Conservation (phyloP, 2,888 invertebrate species). For the Eugnorisma glareosa region DNA sequence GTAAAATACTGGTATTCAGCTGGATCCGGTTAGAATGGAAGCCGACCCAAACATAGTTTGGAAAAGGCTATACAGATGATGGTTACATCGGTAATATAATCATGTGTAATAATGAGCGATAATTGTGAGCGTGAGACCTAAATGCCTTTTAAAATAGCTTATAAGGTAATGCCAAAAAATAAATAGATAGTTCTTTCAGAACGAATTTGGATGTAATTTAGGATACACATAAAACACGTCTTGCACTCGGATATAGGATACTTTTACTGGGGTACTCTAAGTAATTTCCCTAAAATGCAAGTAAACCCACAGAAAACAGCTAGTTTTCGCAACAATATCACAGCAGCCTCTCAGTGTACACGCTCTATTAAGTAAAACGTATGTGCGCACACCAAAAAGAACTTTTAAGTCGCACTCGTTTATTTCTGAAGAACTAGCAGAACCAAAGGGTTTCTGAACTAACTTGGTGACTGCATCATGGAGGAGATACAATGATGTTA, state of each 20-base stretch:
- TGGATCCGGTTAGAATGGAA: no score
- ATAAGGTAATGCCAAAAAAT: neutral
- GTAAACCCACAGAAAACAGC: fast-evolving
- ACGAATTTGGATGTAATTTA: neutral
- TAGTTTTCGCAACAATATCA: neutral
- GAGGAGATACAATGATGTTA: constrained; percentile 40
- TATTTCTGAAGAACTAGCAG: constrained; percentile 62
- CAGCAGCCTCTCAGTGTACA: constrained; percentile 60
- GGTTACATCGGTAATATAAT: neutral
- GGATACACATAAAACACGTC: neutral
- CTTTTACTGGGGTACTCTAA: neutral
- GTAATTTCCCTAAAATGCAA: neutral
- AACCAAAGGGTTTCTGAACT: constrained; percentile 55
- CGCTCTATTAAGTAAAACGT: constrained; percentile 65
- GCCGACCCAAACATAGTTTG: no score
- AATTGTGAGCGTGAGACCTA: neutral
- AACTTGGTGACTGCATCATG: constrained; percentile 54
- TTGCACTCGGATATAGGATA: neutral
- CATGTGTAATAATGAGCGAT: neutral
- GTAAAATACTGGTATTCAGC: no score
- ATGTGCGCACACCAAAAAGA: constrained; percentile 61
- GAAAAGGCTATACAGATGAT: no score
- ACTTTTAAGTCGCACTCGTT: constrained; percentile 68
- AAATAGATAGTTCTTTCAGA: neutral
- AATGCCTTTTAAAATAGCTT: neutral